Conservation (phyloP, 2,888 invertebrate genomes). For the Pristionchus japonicus region DNA sequence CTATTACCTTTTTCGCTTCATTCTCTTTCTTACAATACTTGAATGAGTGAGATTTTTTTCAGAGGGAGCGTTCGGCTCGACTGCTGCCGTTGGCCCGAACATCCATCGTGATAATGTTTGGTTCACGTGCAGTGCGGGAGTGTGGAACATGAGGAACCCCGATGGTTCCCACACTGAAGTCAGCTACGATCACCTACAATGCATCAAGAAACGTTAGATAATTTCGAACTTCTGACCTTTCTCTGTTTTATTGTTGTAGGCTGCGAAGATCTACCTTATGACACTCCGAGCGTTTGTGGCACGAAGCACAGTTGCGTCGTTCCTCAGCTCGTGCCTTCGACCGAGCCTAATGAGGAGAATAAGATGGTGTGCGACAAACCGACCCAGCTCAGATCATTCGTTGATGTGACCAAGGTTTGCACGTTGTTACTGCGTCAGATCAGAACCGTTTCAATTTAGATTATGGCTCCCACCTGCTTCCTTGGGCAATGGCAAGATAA, state of each 20-base stretch:
- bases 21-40: neutral
- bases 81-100: neutral
- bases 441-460: neutral
- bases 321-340: neutral
- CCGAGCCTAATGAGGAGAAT: neutral
- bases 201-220: neutral
- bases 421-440: neutral
- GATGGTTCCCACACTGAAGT: neutral
- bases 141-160: neutral
- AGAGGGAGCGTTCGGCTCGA: neutral
- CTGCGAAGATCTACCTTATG: neutral
- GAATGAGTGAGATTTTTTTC: neutral
- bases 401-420: neutral
- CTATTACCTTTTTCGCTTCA: neutral
- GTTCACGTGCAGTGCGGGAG: neutral
- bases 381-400: neutral
- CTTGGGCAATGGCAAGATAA: neutral
- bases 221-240: neutral
- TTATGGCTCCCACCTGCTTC: neutral
- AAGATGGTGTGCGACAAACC: neutral
- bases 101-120: neutral
- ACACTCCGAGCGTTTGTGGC: neutral
- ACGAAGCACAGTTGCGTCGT: neutral
- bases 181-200: neutral
- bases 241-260: neutral